Conservation (phyloP, 2,888 invertebrate species). For the Melanotus villosus region DNA sequence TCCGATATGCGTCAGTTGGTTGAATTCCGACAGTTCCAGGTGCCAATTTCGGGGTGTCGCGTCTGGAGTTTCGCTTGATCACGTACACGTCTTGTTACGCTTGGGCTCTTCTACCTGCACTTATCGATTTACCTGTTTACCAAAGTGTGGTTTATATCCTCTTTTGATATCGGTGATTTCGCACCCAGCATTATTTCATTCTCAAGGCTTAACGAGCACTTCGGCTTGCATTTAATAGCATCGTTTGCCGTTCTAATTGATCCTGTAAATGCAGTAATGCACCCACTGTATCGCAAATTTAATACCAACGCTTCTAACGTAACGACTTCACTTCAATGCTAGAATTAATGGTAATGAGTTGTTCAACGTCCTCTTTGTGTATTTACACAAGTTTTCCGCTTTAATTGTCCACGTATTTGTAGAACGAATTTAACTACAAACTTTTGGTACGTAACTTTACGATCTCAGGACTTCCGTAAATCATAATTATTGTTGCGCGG, state of each 20-base stretch:
- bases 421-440: not conserved
- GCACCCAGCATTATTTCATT: constrained; percentile 9
- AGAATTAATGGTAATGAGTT: constrained; percentile 20
- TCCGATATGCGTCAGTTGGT: constrained; percentile 44
- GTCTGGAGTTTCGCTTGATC: constrained; percentile 28
- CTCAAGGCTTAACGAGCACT: constrained; percentile 6
- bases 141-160: constrained; percentile 15
- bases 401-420: constrained; percentile 5
- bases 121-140: constrained; percentile 52
- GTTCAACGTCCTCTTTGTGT: not conserved
- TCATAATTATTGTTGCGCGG: too few species aligned
- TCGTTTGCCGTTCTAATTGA: constrained; percentile 5
- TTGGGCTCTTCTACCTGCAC: constrained; percentile 45
- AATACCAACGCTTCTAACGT: constrained; percentile 15
- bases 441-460: too few species aligned
- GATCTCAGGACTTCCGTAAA: too few species aligned
- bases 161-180: not conserved
- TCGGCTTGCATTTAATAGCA: constrained; percentile 28
- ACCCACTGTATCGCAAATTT: constrained; percentile 24
- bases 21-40: constrained; percentile 45
- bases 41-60: constrained; percentile 33
- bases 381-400: not conserved
- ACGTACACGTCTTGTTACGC: constrained; percentile 46
- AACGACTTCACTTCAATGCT: constrained; percentile 17
- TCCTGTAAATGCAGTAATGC: constrained; percentile 18